These are phyloP conservation scores for Drosophila leontia DNA, from an alignment of 1,140 invertebrate genomes.

Conservation along the genomic window DNA sequence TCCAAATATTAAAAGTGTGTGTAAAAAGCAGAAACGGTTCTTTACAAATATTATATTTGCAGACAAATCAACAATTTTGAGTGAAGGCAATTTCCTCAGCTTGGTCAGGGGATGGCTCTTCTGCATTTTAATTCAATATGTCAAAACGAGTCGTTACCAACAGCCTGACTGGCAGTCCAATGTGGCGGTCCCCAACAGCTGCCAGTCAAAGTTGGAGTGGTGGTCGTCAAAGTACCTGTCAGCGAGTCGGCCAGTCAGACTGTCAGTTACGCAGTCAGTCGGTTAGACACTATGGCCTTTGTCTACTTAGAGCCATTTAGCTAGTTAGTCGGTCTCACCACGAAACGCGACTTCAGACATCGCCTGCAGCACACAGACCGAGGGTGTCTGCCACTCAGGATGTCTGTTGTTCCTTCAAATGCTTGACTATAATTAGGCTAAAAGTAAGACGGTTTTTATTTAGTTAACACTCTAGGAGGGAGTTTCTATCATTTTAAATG, in stretches of 20 bases:
- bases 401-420: conserved; percentile 4
- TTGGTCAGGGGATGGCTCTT: not conserved
- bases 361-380: conserved; percentile 26
- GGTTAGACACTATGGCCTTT: conserved; percentile 19
- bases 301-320: conserved; percentile 44
- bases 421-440: conserved; percentile 18
- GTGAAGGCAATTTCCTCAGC: conserved; percentile 59
- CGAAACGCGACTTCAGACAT: conserved; percentile 51
- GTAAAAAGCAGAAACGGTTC: conserved; percentile 11
- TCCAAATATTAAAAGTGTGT: conserved; percentile 11
- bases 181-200: conserved; percentile 50
- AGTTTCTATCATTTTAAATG: not conserved
- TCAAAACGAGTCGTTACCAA: conserved; percentile 52
- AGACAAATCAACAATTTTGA: conserved; percentile 44
- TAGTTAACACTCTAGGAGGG: not conserved
- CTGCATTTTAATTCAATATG: conserved; percentile 69
- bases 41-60: conserved; percentile 55
- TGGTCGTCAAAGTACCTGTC: conserved; percentile 41
- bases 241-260: conserved; percentile 12
- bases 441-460: not conserved
- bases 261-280: conserved; percentile 23
- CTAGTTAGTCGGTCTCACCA: conserved; percentile 59
- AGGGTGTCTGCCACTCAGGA: conserved; percentile 24
- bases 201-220: conserved; percentile 60
- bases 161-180: conserved; percentile 5